phyloP scores from a whole-genome alignment of 2,888 invertebrate species.

The Troides helena region DNA sequence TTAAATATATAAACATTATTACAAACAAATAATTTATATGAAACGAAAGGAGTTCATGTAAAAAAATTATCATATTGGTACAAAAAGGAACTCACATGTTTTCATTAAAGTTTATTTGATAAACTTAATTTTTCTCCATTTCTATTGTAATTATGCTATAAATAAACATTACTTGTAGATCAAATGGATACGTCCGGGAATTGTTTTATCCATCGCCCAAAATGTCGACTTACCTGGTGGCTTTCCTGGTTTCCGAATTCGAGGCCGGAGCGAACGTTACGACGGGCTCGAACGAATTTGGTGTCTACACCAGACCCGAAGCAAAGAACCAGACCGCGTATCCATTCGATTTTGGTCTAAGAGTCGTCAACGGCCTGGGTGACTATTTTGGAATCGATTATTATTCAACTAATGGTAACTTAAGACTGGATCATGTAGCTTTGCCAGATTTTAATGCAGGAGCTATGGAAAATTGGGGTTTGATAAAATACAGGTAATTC shows the following conservation, averaged over 20 bases:
- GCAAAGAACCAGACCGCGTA: constrained; percentile 84
- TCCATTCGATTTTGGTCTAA: constrained; percentile 81
- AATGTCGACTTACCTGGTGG: constrained; percentile 92
- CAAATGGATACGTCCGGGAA: constrained; percentile 81
- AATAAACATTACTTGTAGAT: constrained; percentile 38
- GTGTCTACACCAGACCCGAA: constrained; percentile 85
- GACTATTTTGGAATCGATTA: constrained; percentile 81
- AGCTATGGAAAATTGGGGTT: constrained; percentile 96
- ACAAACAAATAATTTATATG: no score
- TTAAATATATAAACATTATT: no score
- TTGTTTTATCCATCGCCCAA: constrained; percentile 81
- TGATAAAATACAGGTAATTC: constrained; percentile 87
- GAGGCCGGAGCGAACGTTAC: constrained; percentile 51
- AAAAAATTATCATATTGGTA: no score
- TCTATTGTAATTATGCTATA: no score
- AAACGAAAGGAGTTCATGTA: no score
- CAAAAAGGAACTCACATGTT: no score
- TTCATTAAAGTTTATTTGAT: no score
- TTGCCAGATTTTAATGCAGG: constrained; percentile 91
- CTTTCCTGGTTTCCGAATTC: constrained; percentile 90
- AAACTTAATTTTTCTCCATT: no score
- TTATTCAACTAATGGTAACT: constrained; percentile 74
- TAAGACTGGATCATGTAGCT: constrained; percentile 91
- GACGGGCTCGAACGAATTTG: constrained; percentile 61
- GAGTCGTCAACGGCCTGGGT: constrained; percentile 73